Base-by-base conservation (phyloP, 1,140 invertebrate genomes). In the Papilio polytes region DNA sequence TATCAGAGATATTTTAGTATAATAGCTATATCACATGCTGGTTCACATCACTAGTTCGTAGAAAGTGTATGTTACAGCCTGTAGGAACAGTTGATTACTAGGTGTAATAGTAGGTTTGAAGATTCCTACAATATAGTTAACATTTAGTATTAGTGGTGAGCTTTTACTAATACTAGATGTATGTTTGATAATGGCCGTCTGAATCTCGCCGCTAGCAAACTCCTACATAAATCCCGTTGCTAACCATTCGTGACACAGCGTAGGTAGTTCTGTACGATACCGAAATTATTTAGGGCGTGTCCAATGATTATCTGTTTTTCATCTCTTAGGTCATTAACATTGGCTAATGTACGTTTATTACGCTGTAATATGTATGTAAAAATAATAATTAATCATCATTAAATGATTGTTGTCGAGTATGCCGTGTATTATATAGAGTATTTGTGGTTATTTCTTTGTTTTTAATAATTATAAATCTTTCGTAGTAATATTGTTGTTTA, bases 191-290 rank as follows among this genome's bases (percentile, higher is more conserved):
- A 56, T 66, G 12, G 31, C n/a, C 15, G 36, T 31, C 6, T 6
- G 22, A 56, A 22, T 77, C 10, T 2, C 51, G 51, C 74, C 22
- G 12, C 20, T n/a, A 44, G 41, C 44, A 53, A 20, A 76, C 74
- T 76, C 73, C 48, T 76, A 53, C 74, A 59, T 53, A 53, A 20
- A 59, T 18, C 36, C 48, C n/a, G 51, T 8, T 18, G 22, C n/a
- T 41, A 76, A 56, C 18, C 26, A 77, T 56, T 56, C 53, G 51
- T 59, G 74, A 77, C 51, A 77, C 26, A 44, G 74, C 74, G 74
- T 77, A 77, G 74, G 74, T 31, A 77, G 74, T 12, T 59, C 41
- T 48, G 74, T 77, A 77, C 48, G 74, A 77, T 77, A 77, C 74
- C 51, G 53, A 51, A 77, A 59, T 77, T 59, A 77, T 59, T 56